Evolutionary conservation across 1,140 invertebrate species (phyloP), one percentile per base, ranked within the genome.

Genomic region (Plutomurus gul): DNA sequence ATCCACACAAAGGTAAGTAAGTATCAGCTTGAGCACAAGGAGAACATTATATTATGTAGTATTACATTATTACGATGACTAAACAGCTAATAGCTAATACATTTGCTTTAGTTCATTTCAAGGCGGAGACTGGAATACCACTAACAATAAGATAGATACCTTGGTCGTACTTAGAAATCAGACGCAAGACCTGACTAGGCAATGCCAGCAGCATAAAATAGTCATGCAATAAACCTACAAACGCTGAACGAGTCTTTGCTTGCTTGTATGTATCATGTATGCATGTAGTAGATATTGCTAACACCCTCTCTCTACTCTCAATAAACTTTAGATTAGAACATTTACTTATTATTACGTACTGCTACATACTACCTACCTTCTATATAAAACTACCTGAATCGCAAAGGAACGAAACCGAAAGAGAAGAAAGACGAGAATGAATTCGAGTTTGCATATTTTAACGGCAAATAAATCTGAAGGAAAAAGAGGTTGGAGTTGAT

Each of bases 401-500:
- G 39, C 11, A 43, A 43, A n/a, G 39, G 39, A 43, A 43, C 11
- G n/a, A 43, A 10, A n/a, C 46, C 46, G 18, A 18, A n/a, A 13
- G 30, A 2, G 18, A 33, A n/a, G 27, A 65, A 65, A 36, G 18
- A 30, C 6, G 56, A 65, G 16, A 65, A 65, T 33, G 56, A 33
- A n/a, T 65, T 18, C 25, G 33, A 30, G 25, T 60, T 60, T 65
- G 56, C 56, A 65, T 65, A 65, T 65, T 65, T 65, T 65, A 65
- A 65, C 56, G 27, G 56, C 30, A 65, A 65, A 65, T 65, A 65
- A 65, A 65, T 65, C 56, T 65, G 56, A 30, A n/a, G 30, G 30
- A 65, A 51, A 65, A n/a, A 65, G 56, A 33, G 30, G 56, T 65
- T 65, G n/a, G 36, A 65, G 56, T 65, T 65, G 56, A 65, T 65